Percentiles rank a stretch among this genome's conserved stretches.
phyloP scores from a whole-genome alignment of 2,797 vertebrate genomes.

The Merluccius polli region DNA sequence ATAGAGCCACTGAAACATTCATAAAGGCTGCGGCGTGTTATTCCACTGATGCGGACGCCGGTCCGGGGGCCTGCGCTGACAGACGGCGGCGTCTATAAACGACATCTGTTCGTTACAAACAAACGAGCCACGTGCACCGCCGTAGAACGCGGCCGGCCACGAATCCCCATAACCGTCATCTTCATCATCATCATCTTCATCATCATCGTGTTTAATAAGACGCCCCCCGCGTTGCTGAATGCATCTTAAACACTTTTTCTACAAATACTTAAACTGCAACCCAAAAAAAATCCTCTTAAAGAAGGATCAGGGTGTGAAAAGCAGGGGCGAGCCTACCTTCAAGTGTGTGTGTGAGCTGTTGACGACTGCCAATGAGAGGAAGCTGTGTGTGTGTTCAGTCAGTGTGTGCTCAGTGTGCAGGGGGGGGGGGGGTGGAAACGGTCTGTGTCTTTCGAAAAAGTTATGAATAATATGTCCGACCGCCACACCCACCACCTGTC shows the following conservation, averaged over 20 bases:
- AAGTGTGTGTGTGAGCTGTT: conserved; percentile 8
- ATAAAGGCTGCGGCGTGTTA: conserved; percentile 66
- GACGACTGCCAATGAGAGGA: neutral
- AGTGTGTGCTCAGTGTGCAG: conserved; percentile 28
- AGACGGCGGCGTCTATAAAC: conserved; percentile 57
- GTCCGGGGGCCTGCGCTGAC: conserved; percentile 41
- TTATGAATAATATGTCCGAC: conserved; percentile 42
- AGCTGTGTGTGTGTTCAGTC: conserved; percentile 18
- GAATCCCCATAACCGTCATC: conserved; percentile 9
- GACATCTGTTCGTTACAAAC: conserved; percentile 57
- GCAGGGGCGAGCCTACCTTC: conserved; percentile 26
- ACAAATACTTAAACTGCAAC: conserved; percentile 1
- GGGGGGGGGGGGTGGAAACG: too few relatives aligned
- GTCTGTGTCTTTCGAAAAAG: conserved; percentile 19
- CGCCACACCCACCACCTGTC: conserved; percentile 26
- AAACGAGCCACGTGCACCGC: conserved; percentile 41
- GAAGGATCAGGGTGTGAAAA: neutral
- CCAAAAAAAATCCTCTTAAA: conserved; percentile 11
- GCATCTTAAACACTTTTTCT: neutral
- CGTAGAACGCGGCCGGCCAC: conserved; percentile 33
- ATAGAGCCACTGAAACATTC: conserved; percentile 74
- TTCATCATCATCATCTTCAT: conserved; percentile 6
- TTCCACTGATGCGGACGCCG: conserved; percentile 64
- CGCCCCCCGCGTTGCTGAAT: neutral
- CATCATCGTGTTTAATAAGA: neutral